Evolutionary conservation across 2,113 vertebrate species (phyloP).

Genomic region (Corythornis cristatus): DNA sequence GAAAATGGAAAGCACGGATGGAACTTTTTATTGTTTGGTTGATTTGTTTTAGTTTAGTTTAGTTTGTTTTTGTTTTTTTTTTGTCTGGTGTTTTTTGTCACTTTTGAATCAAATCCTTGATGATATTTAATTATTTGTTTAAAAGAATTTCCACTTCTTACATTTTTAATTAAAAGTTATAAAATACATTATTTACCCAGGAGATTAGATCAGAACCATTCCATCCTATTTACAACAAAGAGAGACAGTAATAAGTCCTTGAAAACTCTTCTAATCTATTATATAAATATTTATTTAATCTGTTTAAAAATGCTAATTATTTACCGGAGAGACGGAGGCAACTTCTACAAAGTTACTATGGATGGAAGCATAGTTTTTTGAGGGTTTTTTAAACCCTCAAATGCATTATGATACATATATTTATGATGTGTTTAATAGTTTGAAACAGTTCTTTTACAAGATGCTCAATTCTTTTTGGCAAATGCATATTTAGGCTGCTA

Average conservation of each 20-base stretch:
- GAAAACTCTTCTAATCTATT: slow-evolving; percentile 31
- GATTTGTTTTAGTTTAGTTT: no score
- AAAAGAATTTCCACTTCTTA: not conserved
- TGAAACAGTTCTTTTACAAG: not conserved
- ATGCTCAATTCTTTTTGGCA: not conserved
- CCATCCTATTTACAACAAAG: slow-evolving; percentile 37
- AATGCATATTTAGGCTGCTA: not conserved
- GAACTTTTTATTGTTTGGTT: not conserved
- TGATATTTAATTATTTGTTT: slow-evolving; percentile 5
- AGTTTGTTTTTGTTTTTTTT: not conserved
- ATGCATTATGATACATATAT: no score
- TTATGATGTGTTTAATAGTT: not conserved
- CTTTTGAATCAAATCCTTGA: slow-evolving; percentile 9
- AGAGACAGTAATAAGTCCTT: slow-evolving; percentile 25
- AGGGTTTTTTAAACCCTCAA: not conserved
- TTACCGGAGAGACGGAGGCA: slow-evolving; percentile 7
- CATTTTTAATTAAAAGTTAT: slow-evolving; percentile 51
- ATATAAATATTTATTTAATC: slow-evolving; percentile 46
- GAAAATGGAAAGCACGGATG: not conserved
- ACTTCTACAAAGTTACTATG: slow-evolving; percentile 6
- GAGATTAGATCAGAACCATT: slow-evolving; percentile 52
- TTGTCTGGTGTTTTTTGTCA: not conserved
- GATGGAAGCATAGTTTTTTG: not conserved
- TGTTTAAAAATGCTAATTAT: slow-evolving; percentile 49
- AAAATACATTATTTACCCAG: slow-evolving; percentile 27